Conservation (phyloP, 1,140 invertebrate species). For the Caenorhabditis tropicalis region DNA sequence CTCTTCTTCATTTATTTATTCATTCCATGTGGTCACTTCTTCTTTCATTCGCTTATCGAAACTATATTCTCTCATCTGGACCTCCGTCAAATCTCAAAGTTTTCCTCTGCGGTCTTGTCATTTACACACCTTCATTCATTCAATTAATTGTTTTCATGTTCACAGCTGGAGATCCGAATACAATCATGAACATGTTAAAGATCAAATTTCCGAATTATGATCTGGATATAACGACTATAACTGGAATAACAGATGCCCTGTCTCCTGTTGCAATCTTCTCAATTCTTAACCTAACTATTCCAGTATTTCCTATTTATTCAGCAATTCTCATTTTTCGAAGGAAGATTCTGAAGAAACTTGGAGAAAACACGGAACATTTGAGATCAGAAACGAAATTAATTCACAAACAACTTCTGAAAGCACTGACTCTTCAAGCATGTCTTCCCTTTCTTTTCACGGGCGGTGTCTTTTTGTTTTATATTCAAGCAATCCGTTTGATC, state of each 20-base stretch:
- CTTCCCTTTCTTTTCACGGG: slow-evolving; percentile 4
- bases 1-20: not conserved
- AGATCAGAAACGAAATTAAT: not conserved
- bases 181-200: not conserved
- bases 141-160: slow-evolving; percentile 1
- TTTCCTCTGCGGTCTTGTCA: not conserved
- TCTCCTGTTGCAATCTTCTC: not conserved
- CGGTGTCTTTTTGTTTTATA: not conserved
- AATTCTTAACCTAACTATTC: not conserved
- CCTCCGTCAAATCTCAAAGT: not conserved
- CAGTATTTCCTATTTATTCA: not conserved
- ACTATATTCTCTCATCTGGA: not conserved
- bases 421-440: slow-evolving; percentile 6
- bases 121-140: not conserved
- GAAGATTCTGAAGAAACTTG: slow-evolving; percentile 2
- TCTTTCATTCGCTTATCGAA: slow-evolving; percentile 6
- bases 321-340: not conserved
- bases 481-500: not conserved
- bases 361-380: not conserved
- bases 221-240: not conserved
- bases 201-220: not conserved
- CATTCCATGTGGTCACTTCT: slow-evolving; percentile 14
- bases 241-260: not conserved
- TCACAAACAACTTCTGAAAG: slow-evolving; percentile 18
- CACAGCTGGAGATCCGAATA: not conserved